These are phyloP conservation scores for Lamproptera curius DNA, from an alignment of 2,888 invertebrate species.

Conservation along the genomic window DNA sequence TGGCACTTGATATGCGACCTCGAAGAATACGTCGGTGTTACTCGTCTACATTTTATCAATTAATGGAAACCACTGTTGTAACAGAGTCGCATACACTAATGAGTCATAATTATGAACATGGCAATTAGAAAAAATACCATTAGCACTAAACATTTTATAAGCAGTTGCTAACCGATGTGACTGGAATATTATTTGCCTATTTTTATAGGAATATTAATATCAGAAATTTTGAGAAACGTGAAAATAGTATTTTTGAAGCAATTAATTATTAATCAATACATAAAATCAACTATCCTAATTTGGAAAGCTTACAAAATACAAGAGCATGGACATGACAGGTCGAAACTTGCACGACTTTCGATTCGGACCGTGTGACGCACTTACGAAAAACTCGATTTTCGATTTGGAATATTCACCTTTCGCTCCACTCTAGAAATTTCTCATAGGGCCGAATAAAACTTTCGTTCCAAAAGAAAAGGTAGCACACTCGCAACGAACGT, in stretches of 20 bases:
- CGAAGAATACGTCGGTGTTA: constrained; percentile 2
- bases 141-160: too few species aligned
- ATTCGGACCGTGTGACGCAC: constrained; percentile 9
- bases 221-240: neutral
- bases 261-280: too few species aligned
- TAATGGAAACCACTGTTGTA: neutral
- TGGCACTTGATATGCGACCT: constrained; percentile 11
- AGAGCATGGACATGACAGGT: constrained; percentile 19
- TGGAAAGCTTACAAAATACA: neutral
- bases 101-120: too few species aligned
- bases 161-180: too few species aligned
- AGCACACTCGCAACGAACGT: too few species aligned
- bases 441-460: neutral
- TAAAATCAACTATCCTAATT: too few species aligned
- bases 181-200: too few species aligned
- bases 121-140: too few species aligned
- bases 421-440: too few species aligned
- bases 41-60: constrained; percentile 3
- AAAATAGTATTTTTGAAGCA: too few species aligned
- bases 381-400: neutral
- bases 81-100: too few species aligned
- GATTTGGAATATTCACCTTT: neutral
- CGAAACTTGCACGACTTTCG: constrained; percentile 18
- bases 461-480: neutral
- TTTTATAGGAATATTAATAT: too few species aligned